Evolutionary conservation across 1,140 invertebrate species (phyloP), one percentile per base, ranked within the genome.

Genomic region (Sitodiplosis mosellana): DNA sequence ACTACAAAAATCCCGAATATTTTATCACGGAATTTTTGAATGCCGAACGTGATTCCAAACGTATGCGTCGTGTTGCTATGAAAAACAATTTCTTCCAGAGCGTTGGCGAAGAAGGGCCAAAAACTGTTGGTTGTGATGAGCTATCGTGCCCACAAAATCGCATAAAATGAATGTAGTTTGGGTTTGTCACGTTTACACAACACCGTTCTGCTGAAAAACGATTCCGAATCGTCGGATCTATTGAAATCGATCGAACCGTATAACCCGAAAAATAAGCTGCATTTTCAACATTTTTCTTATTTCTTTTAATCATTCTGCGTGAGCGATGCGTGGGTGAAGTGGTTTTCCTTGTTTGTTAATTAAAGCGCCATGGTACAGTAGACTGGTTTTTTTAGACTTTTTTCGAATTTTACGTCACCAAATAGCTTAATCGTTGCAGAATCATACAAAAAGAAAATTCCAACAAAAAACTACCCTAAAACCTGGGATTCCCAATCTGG

Each of bases 171-270:
- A 17, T 61, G 60, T 5, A 18, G 57, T 0, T 49, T 64, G 14
- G 48, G 52, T 6, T 55, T 64, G 54, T 12, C 33, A 14, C 20
- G 50, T 8, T 53, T 60, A 0, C 59, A 63, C 48, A 53, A 64
- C 22, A 54, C 60, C 2, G 60, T 64, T 8, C 61, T 64, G 12
- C 40, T 64, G 14, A 55, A 56, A 43, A 63, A 64, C 46, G 57
- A 37, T 34, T 58, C 60, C 21, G 61, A 64, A 46, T 59, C 60
- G 27, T 57, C 59, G 44, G 27, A 61, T 33, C 37, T 64, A 21
- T 45, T 64, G 45, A 60, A 59, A 21, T 55, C 64, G 0, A 59
- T 64, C n/a, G 62, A 64, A 44, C 62, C 62, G 0, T 64, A 54
- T 54, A n/a, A n/a, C n/a, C n/a, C n/a, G n/a, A n/a, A n/a, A n/a